These are phyloP conservation scores for Harpegnathos saltator DNA, from an alignment of 1,140 invertebrate species.

Conservation along the genomic window DNA sequence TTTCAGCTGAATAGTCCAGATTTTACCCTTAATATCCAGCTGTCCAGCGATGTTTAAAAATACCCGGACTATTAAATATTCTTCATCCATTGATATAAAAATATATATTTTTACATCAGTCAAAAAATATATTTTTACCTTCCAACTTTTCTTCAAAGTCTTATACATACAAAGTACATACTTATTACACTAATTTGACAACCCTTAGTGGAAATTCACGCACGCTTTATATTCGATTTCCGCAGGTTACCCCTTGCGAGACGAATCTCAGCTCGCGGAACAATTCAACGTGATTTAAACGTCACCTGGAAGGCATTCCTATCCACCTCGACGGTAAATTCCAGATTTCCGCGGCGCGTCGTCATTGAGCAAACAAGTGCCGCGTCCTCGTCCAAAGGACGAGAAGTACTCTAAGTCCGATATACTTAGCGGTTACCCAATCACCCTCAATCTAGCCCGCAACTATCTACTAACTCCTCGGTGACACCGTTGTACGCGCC, in stretches of 20 bases:
- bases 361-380: conserved; percentile 73
- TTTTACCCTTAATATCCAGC: too few relatives aligned
- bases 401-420: conserved; percentile 74
- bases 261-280: background rate
- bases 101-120: too few relatives aligned
- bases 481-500: conserved; percentile 57
- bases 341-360: conserved; percentile 50
- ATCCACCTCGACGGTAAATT: conserved; percentile 44
- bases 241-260: too few relatives aligned
- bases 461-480: conserved; percentile 74
- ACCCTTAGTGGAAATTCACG: background rate
- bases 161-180: too few relatives aligned
- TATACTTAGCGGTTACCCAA: conserved; percentile 77
- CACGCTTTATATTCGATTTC: background rate
- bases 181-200: too few relatives aligned
- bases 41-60: too few relatives aligned
- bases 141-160: too few relatives aligned
- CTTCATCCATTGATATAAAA: too few relatives aligned
- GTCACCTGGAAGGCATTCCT: conserved; percentile 4
- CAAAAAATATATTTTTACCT: too few relatives aligned
- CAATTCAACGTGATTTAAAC: conserved; percentile 12
- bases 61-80: too few relatives aligned
- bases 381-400: conserved; percentile 65
- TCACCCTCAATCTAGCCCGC: conserved; percentile 72
- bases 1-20: too few relatives aligned